Evolutionary conservation across 2,113 vertebrate species (phyloP).

Genomic region (Montifringilla adamsi): DNA sequence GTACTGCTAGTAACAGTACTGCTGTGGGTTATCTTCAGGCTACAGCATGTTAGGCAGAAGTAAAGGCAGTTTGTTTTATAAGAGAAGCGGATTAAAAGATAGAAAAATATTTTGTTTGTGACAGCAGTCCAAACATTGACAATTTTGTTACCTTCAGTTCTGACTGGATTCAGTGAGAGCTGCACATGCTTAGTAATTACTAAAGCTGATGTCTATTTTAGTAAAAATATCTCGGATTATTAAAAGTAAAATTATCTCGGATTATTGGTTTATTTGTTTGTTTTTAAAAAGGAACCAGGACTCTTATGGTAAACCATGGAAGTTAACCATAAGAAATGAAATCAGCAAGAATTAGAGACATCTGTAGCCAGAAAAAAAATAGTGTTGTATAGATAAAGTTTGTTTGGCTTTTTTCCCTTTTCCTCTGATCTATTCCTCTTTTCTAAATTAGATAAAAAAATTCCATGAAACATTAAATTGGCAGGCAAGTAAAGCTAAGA

Average conservation of each 20-base stretch:
- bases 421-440: not conserved
- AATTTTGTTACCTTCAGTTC: not conserved
- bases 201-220: not conserved
- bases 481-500: not conserved
- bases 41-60: not conserved
- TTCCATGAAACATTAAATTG: not conserved
- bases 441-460: not conserved
- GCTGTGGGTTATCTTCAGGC: not conserved
- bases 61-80: not conserved
- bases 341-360: not conserved
- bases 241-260: not conserved
- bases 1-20: not conserved
- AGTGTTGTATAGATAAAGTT: not conserved
- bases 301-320: not conserved
- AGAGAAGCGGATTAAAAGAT: not conserved
- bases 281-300: not conserved
- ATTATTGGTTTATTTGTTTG: not conserved
- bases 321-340: not conserved
- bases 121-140: not conserved
- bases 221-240: not conserved
- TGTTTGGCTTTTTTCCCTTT: not conserved
- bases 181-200: not conserved
- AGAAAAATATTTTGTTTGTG: not conserved
- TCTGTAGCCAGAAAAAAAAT: not conserved
- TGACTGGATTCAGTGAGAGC: not conserved